phyloP scores from a whole-genome alignment of 2,113 vertebrate species.

The Gobius niger region DNA sequence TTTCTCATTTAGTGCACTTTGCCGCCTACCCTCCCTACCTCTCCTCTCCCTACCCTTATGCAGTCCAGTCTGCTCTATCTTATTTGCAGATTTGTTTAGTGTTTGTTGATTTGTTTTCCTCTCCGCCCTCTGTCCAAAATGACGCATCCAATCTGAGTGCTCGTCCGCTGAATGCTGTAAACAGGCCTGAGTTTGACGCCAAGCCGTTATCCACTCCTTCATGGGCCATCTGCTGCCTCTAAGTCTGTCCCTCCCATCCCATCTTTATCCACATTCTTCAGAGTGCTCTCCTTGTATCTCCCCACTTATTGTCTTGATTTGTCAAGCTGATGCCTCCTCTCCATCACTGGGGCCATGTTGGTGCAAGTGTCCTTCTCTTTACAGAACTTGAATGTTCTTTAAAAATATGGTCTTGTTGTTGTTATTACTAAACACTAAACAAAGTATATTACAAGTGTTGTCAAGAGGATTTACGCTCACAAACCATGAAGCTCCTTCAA shows the following conservation, averaged over 20 bases:
- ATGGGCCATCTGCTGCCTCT: slow-evolving; percentile 73
- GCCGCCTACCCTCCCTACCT: slow-evolving; percentile 16
- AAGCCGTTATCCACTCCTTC: slow-evolving; percentile 70
- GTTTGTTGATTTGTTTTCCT: slow-evolving; percentile 66
- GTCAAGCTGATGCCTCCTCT: slow-evolving; percentile 44
- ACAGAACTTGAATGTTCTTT: slow-evolving; percentile 27
- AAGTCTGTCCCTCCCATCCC: slow-evolving; percentile 60
- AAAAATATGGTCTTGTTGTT: neutral
- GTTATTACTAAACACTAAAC: too few relatives aligned
- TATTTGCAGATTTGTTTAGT: slow-evolving; percentile 63
- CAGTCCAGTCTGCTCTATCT: slow-evolving; percentile 33
- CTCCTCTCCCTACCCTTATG: slow-evolving; percentile 22
- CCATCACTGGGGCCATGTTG: slow-evolving; percentile 28
- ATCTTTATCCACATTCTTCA: slow-evolving; percentile 47
- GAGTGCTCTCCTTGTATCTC: slow-evolving; percentile 42
- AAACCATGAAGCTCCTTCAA: too few relatives aligned
- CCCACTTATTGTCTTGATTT: slow-evolving; percentile 51
- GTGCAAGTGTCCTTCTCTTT: slow-evolving; percentile 16
- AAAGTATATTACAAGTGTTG: too few relatives aligned
- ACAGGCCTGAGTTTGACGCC: slow-evolving; percentile 61
- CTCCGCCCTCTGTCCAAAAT: slow-evolving; percentile 65
- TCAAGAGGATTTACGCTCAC: too few relatives aligned
- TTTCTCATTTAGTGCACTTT: slow-evolving; percentile 63
- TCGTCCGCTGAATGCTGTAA: slow-evolving; percentile 74
- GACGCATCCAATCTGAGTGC: slow-evolving; percentile 68